These are phyloP conservation scores for Strongylocentrotus purpuratus DNA, from an alignment of 35 echinoderm and acorn worm species.

Conservation along the genomic window DNA sequence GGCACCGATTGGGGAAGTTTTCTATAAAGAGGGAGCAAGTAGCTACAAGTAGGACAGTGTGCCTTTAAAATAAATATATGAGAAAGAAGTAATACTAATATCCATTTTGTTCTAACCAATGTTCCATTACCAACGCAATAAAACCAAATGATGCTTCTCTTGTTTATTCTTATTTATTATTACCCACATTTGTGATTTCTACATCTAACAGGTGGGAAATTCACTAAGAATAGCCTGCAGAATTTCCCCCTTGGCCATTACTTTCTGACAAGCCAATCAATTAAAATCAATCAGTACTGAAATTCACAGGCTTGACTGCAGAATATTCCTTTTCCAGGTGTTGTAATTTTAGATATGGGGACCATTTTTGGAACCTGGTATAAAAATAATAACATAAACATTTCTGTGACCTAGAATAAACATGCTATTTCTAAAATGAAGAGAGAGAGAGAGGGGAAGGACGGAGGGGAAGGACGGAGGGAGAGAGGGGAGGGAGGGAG, in stretches of 20 bases:
- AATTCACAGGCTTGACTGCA: background rate
- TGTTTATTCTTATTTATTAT: background rate
- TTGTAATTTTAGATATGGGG: background rate
- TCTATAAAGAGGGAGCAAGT: too few species aligned
- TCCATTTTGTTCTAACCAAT: too few species aligned
- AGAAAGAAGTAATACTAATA: too few species aligned
- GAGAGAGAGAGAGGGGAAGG: background rate
- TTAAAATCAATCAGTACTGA: background rate
- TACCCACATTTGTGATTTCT: background rate
- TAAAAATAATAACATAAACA: constrained; percentile 19
- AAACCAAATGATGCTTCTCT: background rate
- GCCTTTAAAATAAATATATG: too few species aligned
- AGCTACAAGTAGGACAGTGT: too few species aligned
- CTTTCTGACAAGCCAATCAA: background rate
- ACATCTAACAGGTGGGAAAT: background rate
- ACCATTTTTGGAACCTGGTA: background rate
- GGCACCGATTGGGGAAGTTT: too few species aligned
- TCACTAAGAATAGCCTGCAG: background rate
- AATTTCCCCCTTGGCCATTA: background rate
- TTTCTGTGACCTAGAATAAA: background rate
- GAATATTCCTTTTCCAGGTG: background rate
- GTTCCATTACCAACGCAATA: too few species aligned
- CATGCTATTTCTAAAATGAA: background rate
- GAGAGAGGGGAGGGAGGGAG: background rate
- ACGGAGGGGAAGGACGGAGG: background rate